Percentiles rank a stretch among this genome's conserved stretches.
These are phyloP conservation scores for Crotalus tigris DNA, from an alignment of 2,113 vertebrate genomes.

Conservation along the genomic window DNA sequence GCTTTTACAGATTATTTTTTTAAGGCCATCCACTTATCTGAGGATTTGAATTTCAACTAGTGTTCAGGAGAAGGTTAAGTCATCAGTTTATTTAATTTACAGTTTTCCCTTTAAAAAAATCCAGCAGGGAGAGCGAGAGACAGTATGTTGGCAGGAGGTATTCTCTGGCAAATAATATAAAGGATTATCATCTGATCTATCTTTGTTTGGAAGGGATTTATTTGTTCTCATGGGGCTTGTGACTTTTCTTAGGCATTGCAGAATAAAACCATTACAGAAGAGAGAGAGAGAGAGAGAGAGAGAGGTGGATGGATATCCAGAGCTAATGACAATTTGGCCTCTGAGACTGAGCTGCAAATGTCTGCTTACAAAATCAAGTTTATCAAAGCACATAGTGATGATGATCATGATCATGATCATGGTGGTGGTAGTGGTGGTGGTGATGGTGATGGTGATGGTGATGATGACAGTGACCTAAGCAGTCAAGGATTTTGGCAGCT, in stretches of 20 bases:
- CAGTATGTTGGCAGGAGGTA: conserved; percentile 25
- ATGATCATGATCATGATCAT: too few species aligned
- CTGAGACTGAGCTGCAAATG: background rate
- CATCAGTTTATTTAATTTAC: conserved; percentile 31
- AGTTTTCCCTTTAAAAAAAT: background rate
- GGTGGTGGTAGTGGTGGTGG: too few species aligned
- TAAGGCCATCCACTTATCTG: conserved; percentile 57
- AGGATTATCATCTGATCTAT: background rate
- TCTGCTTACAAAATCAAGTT: background rate
- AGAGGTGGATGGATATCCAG: background rate
- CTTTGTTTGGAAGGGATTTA: background rate
- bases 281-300: background rate
- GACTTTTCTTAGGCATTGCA: background rate
- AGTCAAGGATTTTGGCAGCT: background rate
- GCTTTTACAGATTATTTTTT: conserved; percentile 53
- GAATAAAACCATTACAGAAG: background rate
- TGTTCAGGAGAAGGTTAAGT: conserved; percentile 56
- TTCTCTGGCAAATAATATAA: background rate
- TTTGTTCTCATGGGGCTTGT: background rate
- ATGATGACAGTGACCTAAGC: background rate
- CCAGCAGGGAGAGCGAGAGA: background rate
- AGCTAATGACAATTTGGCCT: background rate
- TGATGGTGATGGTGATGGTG: fast-evolving
- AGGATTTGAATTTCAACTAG: conserved; percentile 58
- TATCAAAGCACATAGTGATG: background rate